phyloP scores from a whole-genome alignment of 1,140 invertebrate genomes.

The Tigriopus japonicus region DNA sequence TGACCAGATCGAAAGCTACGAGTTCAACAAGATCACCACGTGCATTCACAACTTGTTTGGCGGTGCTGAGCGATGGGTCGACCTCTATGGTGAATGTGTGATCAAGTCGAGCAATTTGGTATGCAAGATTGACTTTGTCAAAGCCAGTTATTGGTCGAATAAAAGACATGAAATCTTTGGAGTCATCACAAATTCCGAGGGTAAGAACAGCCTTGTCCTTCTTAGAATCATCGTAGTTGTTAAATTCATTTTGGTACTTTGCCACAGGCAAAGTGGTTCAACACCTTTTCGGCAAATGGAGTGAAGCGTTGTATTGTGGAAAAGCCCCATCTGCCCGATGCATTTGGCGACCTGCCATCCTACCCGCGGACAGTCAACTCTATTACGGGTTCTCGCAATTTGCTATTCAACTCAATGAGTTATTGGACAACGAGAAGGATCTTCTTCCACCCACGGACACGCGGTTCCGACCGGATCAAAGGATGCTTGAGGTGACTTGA shows the following conservation, averaged over 20 bases:
- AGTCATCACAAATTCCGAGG: constrained; percentile 31
- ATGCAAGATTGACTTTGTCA: constrained; percentile 60
- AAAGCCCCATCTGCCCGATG: constrained; percentile 45
- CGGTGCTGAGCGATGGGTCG: constrained; percentile 54
- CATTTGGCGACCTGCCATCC: constrained; percentile 55
- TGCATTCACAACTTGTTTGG: constrained; percentile 69
- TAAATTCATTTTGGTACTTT: too few relatives aligned
- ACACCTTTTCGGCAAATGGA: constrained; percentile 48
- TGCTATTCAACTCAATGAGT: constrained; percentile 64
- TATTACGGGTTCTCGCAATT: constrained; percentile 71
- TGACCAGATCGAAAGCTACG: constrained; percentile 28
- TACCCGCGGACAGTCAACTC: constrained; percentile 55
- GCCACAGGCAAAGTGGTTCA: constrained; percentile 27
- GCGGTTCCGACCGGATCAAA: constrained; percentile 21
- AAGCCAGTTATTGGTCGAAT: constrained; percentile 59
- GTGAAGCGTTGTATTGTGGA: constrained; percentile 54
- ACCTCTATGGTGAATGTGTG: constrained; percentile 63
- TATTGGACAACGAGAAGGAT: constrained; percentile 40
- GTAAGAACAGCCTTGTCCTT: neutral
- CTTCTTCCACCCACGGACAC: constrained; percentile 53
- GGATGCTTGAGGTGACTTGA: constrained; percentile 15
- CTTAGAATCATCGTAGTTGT: too few relatives aligned
- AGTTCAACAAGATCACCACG: constrained; percentile 71
- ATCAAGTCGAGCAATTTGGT: constrained; percentile 38
- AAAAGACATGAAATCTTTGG: constrained; percentile 58